Evolutionary conservation across 2,888 invertebrate genomes (phyloP).

Genomic region (Aelia acuminata): DNA sequence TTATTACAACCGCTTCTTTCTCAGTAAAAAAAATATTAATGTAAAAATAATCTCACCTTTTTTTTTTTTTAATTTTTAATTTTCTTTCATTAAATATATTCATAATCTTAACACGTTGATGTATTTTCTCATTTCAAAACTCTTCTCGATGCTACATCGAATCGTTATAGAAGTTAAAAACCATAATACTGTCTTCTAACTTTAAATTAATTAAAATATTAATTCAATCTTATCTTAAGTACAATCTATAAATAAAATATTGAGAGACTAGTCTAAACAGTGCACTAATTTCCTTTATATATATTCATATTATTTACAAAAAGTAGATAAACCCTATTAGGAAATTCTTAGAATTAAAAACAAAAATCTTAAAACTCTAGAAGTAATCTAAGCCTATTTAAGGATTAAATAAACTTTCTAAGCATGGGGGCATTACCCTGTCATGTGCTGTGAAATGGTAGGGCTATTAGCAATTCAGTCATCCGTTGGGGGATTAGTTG

Average conservation of each 20-base stretch:
- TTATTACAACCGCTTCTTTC: constrained; percentile 26
- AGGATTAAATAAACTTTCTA: constrained; percentile 26
- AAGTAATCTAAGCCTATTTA: constrained; percentile 23
- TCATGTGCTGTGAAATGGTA: constrained; percentile 15
- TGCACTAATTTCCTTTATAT: constrained; percentile 1
- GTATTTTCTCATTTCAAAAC: neutral
- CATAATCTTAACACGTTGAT: neutral
- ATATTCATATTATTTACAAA: constrained; percentile 11
- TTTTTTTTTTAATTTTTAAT: neutral
- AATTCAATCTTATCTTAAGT: constrained; percentile 15
- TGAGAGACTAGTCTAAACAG: constrained; percentile 20
- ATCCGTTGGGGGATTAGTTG: constrained; percentile 70
- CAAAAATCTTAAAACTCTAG: constrained; percentile 30
- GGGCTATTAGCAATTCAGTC: constrained; percentile 67
- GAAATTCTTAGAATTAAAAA: constrained; percentile 28
- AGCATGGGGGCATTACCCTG: constrained; percentile 12
- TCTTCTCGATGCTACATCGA: neutral
- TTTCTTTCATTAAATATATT: neutral
- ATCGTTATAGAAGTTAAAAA: neutral
- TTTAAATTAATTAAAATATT: constrained; percentile 18
- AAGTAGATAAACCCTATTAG: neutral
- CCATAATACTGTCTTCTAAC: constrained; percentile 20
- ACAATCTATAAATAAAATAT: constrained; percentile 38
- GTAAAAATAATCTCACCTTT: constrained; percentile 37
- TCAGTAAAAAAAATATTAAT: constrained; percentile 43